These are phyloP conservation scores for Pseudotriccus pelzelni DNA, from an alignment of 2,797 vertebrate genomes.

Conservation along the genomic window DNA sequence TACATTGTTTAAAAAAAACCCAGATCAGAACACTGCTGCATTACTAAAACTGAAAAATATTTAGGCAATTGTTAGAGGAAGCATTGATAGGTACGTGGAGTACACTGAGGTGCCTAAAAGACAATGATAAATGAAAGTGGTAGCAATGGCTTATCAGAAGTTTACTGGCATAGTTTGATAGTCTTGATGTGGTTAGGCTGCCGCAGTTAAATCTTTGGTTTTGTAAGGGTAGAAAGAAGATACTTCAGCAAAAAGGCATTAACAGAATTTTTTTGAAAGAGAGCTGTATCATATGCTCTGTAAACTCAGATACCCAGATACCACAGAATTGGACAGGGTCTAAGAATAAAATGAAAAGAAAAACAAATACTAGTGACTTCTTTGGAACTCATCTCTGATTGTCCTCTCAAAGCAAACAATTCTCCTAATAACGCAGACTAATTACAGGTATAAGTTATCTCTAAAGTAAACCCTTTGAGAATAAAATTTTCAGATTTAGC, in stretches of 20 bases:
- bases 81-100: background rate
- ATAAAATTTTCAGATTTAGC: background rate
- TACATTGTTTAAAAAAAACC: background rate
- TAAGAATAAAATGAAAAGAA: background rate
- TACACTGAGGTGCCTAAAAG: background rate
- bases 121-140: background rate
- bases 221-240: background rate
- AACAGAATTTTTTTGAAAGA: background rate
- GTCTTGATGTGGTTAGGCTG: background rate
- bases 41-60: background rate
- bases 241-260: background rate
- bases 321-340: background rate
- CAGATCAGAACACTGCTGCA: background rate
- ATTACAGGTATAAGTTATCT: background rate
- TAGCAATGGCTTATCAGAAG: background rate
- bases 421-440: background rate
- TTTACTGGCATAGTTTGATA: background rate
- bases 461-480: background rate
- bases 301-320: background rate
- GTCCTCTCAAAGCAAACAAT: background rate
- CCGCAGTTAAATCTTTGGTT: background rate
- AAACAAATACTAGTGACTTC: background rate
- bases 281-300: background rate
- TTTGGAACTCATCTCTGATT: background rate
- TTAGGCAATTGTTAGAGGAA: background rate